These are phyloP conservation scores for Cottus gobio DNA, from an alignment of 2,113 vertebrate species.

Conservation along the genomic window DNA sequence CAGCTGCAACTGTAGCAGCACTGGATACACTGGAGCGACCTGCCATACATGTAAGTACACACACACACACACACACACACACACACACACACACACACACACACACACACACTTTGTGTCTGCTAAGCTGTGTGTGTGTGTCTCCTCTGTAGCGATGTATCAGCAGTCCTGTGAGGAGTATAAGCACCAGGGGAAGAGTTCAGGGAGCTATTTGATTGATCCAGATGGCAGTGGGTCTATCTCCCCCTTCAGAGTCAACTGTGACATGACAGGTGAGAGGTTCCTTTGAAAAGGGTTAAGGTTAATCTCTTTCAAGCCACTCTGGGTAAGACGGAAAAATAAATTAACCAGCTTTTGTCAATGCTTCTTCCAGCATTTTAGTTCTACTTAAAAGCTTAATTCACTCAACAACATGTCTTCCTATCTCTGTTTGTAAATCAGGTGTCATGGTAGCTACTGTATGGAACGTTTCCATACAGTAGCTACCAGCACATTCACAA, in stretches of 20 bases:
- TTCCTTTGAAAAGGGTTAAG: too few species aligned
- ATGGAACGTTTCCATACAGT: too few species aligned
- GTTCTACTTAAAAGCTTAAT: background rate
- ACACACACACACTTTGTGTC: constrained; percentile 3
- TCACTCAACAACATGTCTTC: background rate
- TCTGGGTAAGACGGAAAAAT: background rate
- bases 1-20: constrained; percentile 92
- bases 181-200: constrained; percentile 90
- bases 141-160: constrained; percentile 86
- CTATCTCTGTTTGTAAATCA: background rate
- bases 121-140: constrained; percentile 19
- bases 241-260: constrained; percentile 91
- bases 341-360: background rate
- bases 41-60: constrained; percentile 95
- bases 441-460: background rate
- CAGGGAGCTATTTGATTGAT: constrained; percentile 95
- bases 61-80: too few species aligned
- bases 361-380: background rate
- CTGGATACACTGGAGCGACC: constrained; percentile 94
- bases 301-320: background rate
- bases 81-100: background rate
- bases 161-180: constrained; percentile 98
- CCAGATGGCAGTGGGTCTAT: constrained; percentile 93
- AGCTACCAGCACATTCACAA: too few species aligned
- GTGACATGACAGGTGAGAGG: constrained; percentile 94